Evolutionary conservation across 2,797 vertebrate genomes (phyloP).

Genomic region (Labeo calbasu): DNA sequence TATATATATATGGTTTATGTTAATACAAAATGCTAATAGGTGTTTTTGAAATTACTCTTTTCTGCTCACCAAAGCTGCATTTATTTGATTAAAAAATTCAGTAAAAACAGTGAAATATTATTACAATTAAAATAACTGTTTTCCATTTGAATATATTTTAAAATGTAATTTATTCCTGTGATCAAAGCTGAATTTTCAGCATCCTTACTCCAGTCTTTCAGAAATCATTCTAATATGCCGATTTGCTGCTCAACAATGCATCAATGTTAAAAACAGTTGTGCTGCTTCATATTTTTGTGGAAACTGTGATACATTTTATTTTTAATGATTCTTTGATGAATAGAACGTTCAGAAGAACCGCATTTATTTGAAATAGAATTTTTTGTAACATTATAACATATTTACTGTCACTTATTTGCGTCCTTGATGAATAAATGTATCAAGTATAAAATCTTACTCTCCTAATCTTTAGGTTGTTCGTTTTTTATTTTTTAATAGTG

Average conservation of each 20-base stretch:
- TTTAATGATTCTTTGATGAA: background rate
- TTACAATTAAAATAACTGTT: background rate
- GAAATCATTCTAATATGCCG: background rate
- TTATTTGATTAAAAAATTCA: constrained; percentile 9
- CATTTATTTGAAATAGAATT: background rate
- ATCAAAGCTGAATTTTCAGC: background rate
- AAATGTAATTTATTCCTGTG: background rate
- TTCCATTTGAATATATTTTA: background rate
- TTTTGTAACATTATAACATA: background rate
- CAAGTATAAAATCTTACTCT: background rate
- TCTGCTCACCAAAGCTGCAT: too few relatives aligned
- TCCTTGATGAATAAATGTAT: background rate
- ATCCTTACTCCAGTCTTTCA: background rate
- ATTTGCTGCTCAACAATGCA: background rate
- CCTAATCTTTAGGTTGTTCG: background rate
- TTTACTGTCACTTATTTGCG: background rate
- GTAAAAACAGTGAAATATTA: background rate
- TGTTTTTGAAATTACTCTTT: background rate
- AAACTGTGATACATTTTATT: background rate
- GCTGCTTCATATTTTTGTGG: constrained; percentile 6
- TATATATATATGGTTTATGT: too few relatives aligned
- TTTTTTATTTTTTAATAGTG: background rate
- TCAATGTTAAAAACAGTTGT: background rate
- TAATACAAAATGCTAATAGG: background rate
- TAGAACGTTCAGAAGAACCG: background rate